Conservation (phyloP, 1,140 invertebrate species). For the Lasioglossum baleicum region DNA sequence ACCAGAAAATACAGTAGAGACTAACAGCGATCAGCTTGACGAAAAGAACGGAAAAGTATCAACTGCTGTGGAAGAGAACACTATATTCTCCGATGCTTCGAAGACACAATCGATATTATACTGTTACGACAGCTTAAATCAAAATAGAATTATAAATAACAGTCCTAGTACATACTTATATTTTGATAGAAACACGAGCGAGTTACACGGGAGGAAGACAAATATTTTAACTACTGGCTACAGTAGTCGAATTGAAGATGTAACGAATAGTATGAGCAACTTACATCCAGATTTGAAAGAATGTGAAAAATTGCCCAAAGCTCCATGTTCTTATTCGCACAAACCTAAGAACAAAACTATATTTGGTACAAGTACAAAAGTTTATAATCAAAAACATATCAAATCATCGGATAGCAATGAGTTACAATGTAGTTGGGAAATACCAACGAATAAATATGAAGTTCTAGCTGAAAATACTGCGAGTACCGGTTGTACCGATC, state of each 20-base stretch:
- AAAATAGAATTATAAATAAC: not conserved
- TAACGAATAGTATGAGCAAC: not conserved
- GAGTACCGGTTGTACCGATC: not conserved
- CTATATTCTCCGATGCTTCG: not conserved
- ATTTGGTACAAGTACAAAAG: not conserved
- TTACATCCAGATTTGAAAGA: constrained; percentile 11
- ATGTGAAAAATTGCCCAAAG: not conserved
- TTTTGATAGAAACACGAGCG: not conserved
- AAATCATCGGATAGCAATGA: not conserved
- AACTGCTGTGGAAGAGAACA: not conserved
- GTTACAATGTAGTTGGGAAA: not conserved
- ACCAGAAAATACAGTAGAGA: not conserved
- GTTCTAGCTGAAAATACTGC: not conserved
- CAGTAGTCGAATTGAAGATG: not conserved
- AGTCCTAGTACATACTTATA: not conserved
- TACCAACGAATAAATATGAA: not conserved
- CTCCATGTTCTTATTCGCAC: not conserved
- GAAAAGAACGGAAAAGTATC: not conserved
- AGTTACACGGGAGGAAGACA: not conserved
- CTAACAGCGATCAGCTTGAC: not conserved
- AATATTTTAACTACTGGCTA: not conserved
- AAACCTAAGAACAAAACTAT: not conserved
- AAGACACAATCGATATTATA: constrained; percentile 15
- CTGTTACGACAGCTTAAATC: constrained; percentile 10
- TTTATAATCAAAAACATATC: not conserved